phyloP scores from a whole-genome alignment of 2,113 vertebrate species.

The Syrmaticus mikado region DNA sequence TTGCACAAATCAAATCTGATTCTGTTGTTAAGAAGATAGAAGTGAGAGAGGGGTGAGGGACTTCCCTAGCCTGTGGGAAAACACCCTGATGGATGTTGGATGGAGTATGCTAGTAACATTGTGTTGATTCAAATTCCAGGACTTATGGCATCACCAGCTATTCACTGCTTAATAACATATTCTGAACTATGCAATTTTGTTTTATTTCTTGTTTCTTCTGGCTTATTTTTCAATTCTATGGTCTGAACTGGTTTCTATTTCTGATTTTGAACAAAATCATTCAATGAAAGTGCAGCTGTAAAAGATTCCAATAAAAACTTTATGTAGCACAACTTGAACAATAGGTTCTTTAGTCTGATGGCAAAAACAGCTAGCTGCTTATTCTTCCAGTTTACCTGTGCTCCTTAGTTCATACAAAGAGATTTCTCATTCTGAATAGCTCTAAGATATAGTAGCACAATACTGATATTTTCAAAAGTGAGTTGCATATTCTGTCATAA shows the following conservation, averaged over 20 bases:
- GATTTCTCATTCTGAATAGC: neutral
- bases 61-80: neutral
- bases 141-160: neutral
- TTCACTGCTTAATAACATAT: neutral
- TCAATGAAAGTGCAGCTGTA: neutral
- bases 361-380: neutral
- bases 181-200: neutral
- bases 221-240: neutral
- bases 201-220: neutral
- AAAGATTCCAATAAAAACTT: neutral
- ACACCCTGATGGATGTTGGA: neutral
- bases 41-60: neutral
- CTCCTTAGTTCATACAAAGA: neutral
- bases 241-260: neutral
- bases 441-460: neutral
- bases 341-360: neutral
- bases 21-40: neutral
- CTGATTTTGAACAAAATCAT: neutral
- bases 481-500: neutral
- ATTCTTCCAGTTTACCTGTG: neutral
- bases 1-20: neutral
- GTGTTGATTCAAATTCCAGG: fast-evolving
- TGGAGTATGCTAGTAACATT: neutral
- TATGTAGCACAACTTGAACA: neutral
- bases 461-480: neutral